phyloP scores from a whole-genome alignment of 2,888 invertebrate genomes.

The Andrena marginata region DNA sequence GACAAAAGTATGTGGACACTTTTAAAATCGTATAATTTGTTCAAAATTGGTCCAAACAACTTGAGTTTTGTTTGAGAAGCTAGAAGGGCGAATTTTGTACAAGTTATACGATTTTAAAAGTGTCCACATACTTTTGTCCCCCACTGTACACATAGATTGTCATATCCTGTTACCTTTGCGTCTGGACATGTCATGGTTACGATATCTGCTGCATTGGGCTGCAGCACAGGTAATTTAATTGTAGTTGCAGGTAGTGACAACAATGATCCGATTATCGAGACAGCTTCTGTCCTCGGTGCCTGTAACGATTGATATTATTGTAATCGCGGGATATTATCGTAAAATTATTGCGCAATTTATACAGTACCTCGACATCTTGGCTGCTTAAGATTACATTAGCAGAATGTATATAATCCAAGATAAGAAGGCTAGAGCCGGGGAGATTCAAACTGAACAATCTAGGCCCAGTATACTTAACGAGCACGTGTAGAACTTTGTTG shows the following conservation, averaged over 20 bases:
- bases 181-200: constrained; percentile 89
- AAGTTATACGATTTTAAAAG: too few relatives aligned
- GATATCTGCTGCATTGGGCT: constrained; percentile 88
- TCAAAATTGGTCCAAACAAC: too few relatives aligned
- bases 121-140: too few relatives aligned
- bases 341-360: background rate
- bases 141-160: background rate
- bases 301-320: constrained; percentile 76
- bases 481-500: constrained; percentile 81
- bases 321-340: background rate
- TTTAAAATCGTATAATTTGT: too few relatives aligned
- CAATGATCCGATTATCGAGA: constrained; percentile 94
- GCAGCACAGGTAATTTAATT: constrained; percentile 89
- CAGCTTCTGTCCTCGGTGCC: constrained; percentile 96
- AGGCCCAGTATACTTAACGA: constrained; percentile 89
- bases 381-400: constrained; percentile 94
- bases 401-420: constrained; percentile 96
- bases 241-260: constrained; percentile 92
- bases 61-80: too few relatives aligned
- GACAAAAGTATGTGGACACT: too few relatives aligned
- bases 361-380: constrained; percentile 88
- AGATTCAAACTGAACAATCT: constrained; percentile 94
- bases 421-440: constrained; percentile 94
- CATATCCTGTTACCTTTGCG: constrained; percentile 88
- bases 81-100: too few relatives aligned